These are phyloP conservation scores for Andrena fulva DNA, from an alignment of 2,888 invertebrate genomes.

Conservation along the genomic window DNA sequence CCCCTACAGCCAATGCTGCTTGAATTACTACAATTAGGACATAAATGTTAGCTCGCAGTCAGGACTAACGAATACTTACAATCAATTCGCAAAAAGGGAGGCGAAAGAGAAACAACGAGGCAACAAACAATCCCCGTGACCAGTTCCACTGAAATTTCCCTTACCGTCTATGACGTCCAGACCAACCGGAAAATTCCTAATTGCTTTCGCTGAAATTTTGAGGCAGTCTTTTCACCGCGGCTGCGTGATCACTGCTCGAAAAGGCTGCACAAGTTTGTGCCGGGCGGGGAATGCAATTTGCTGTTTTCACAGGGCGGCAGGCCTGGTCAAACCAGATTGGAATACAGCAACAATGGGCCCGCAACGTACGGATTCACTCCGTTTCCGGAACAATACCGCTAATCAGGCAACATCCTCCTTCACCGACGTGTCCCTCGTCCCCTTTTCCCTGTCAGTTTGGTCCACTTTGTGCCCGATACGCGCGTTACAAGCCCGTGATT, in stretches of 20 bases:
- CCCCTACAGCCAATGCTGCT: too few species aligned
- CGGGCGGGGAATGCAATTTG: constrained; percentile 68
- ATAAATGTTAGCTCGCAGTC: too few species aligned
- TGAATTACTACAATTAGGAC: too few species aligned
- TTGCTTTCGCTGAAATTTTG: constrained; percentile 42
- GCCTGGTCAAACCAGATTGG: constrained; percentile 69
- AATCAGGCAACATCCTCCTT: constrained; percentile 62
- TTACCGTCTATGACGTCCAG: background rate
- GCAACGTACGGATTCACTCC: constrained; percentile 67
- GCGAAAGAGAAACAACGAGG: too few species aligned
- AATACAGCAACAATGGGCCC: constrained; percentile 67
- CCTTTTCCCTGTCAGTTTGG: background rate
- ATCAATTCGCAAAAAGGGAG: too few species aligned
- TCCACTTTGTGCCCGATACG: constrained; percentile 7
- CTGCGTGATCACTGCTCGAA: constrained; percentile 6
- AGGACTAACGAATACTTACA: too few species aligned
- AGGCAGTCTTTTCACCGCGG: constrained; percentile 28
- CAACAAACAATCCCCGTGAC: too few species aligned
- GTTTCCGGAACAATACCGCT: constrained; percentile 72
- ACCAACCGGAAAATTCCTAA: constrained; percentile 35
- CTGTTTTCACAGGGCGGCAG: constrained; percentile 69
- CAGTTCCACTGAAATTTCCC: background rate
- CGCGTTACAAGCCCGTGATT: background rate
- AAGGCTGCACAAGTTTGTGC: constrained; percentile 46
- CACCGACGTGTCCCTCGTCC: background rate